Base-by-base conservation (phyloP, 2,797 vertebrate species). In the Jordanella pulchra region DNA sequence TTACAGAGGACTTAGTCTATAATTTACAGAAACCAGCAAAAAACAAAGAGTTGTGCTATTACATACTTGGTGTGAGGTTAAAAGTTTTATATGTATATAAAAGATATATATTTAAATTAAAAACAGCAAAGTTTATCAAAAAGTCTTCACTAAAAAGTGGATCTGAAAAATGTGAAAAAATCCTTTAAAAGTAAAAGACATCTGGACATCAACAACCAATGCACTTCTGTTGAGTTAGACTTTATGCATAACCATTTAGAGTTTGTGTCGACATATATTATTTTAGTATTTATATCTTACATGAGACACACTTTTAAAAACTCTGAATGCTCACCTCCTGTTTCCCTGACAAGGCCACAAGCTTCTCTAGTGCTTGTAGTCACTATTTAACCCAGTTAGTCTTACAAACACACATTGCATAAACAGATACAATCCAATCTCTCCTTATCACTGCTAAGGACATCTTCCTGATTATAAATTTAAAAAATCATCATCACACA, bases 221-320 rank as follows among this genome's bases (percentile, higher is more conserved):
- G 78, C 73, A 87, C 69, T 71, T 87, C 83, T 77, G 32, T 78
- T 81, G 64, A 88, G 69, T 83, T 84, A 23, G 66, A 85, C 82
- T 86, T 85, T 75, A 82, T 86, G 84, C 76, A 81, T 77, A 77
- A 81, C 69, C 76, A 81, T 85, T 82, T 84, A 72, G 70, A 86
- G 72, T 88, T 83, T 81, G 80, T 83, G 71, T 84, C 71, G 79
- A 89, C 89, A 95, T 93, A 94, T 95, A 94, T 94, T 93, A 93
- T 91, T 93, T 91, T 77, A 72, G 86, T 90, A 91, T 89, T 92
- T 82, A 90, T 92, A 92, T 90, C 81, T 94, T 91, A 91, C 87
- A 90, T 63, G 65, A 45, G 65, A 85, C 82, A 58, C 90, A 83
- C 84, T 82, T 87, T 75, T 80, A 76, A 39, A 80, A 71, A 89